Percentiles rank a stretch among this genome's conserved stretches.
phyloP scores from a whole-genome alignment of 2,797 vertebrate genomes.

The Falco berigora region DNA sequence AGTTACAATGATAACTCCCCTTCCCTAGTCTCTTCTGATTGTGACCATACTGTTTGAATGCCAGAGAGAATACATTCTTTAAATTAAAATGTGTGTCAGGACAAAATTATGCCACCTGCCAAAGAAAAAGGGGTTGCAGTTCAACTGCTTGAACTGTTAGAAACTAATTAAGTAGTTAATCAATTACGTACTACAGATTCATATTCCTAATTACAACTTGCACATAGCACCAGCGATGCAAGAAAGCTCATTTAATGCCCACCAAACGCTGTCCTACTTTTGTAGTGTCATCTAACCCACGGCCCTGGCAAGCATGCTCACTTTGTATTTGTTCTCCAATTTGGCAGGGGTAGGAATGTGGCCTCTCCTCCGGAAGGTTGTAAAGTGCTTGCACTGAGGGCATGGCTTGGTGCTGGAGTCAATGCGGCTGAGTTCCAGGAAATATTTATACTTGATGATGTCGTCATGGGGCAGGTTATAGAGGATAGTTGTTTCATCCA shows the following conservation, averaged over 20 bases:
- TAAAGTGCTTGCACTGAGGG: conserved; percentile 95
- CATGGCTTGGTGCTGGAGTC: conserved; percentile 96
- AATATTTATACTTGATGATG: conserved; percentile 91
- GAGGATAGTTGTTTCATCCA: conserved; percentile 87
- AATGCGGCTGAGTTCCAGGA: conserved; percentile 90
- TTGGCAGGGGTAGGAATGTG: conserved; percentile 79
- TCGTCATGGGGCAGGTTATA: conserved; percentile 86
- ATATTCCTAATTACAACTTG: conserved; percentile 23
- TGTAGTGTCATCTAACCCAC: conserved; percentile 38
- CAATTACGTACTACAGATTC: neutral
- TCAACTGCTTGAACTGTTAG: neutral
- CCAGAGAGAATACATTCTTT: neutral
- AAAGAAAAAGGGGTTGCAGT: neutral
- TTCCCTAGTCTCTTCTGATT: neutral
- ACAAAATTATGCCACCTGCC: neutral
- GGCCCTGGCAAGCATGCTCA: conserved; percentile 69
- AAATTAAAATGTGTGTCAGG: neutral
- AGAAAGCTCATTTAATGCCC: conserved; percentile 49
- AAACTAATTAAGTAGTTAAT: neutral
- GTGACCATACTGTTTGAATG: neutral
- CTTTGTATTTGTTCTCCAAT: conserved; percentile 95
- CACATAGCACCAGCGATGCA: neutral
- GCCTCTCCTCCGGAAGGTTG: conserved; percentile 84
- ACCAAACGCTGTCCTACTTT: conserved; percentile 43
- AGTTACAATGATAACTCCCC: neutral